phyloP scores from a whole-genome alignment of 2,888 invertebrate genomes.

The Brachylomia viminalis region DNA sequence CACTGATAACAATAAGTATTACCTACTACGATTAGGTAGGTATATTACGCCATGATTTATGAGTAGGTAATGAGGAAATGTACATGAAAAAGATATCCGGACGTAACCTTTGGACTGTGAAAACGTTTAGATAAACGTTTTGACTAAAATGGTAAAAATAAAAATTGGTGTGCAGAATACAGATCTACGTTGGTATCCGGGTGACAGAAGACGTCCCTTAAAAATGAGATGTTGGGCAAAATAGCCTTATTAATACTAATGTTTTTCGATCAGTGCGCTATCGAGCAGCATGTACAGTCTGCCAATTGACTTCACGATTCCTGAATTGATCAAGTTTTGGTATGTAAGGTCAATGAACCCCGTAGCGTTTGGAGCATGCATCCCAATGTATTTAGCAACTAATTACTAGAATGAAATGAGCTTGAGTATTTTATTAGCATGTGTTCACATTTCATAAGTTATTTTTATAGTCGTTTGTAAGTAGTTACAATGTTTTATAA shows the following conservation, averaged over 20 bases:
- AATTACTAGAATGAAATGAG: slow-evolving; percentile 18
- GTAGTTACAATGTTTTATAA: slow-evolving; percentile 22
- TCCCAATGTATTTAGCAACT: slow-evolving; percentile 39
- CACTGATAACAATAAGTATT: slow-evolving; percentile 37
- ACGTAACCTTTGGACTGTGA: not conserved
- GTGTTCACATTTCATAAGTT: slow-evolving; percentile 16
- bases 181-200: not conserved
- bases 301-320: slow-evolving; percentile 84
- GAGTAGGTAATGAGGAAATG: slow-evolving; percentile 24
- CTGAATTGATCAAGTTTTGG: slow-evolving; percentile 86
- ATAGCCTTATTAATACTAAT: slow-evolving; percentile 46
- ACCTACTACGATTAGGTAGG: slow-evolving; percentile 1
- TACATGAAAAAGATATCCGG: not conserved
- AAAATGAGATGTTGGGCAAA: not conserved
- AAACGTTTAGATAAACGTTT: slow-evolving; percentile 10
- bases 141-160: not conserved
- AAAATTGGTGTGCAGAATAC: not conserved
- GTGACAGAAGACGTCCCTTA: not conserved
- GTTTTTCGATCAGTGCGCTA: slow-evolving; percentile 80
- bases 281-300: slow-evolving; percentile 84
- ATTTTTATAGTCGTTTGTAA: not conserved
- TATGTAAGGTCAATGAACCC: slow-evolving; percentile 74
- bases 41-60: slow-evolving; percentile 2
- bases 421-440: slow-evolving; percentile 44
- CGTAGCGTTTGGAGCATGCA: slow-evolving; percentile 64